A percentile compares a stretch with the other conserved stretches of the same genome.
Conservation (phyloP, 1,140 invertebrate species). For the Holotrichia oblita region DNA sequence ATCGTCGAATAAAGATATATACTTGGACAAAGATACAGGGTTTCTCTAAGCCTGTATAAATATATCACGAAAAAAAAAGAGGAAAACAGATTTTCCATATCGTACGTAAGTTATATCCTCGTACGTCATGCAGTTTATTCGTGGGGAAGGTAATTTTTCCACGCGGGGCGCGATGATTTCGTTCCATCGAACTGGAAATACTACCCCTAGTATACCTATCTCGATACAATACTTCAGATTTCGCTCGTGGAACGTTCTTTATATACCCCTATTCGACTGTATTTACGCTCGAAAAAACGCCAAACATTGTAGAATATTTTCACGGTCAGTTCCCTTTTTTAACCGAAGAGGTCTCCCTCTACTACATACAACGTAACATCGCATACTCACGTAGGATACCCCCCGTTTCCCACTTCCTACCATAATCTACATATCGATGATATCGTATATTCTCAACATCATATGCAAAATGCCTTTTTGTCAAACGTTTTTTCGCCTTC, state of each 20-base stretch:
- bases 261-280: slow-evolving; percentile 10
- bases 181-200: slow-evolving; percentile 2
- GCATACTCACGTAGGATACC: background rate
- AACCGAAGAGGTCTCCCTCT: background rate
- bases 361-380: background rate
- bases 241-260: background rate
- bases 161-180: background rate
- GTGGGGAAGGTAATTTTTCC: background rate
- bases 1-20: too few relatives aligned
- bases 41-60: too few relatives aligned
- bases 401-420: background rate
- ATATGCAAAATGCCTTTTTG: slow-evolving; percentile 36
- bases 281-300: slow-evolving; percentile 18
- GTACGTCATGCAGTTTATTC: slow-evolving; percentile 18
- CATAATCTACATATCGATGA: slow-evolving; percentile 34
- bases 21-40: too few relatives aligned
- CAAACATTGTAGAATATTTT: slow-evolving; percentile 26
- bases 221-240: slow-evolving; percentile 30
- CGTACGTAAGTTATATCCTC: background rate
- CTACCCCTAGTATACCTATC: background rate
- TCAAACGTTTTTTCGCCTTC: slow-evolving; percentile 28
- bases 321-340: slow-evolving; percentile 24
- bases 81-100: too few relatives aligned
- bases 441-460: slow-evolving; percentile 26
- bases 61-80: too few relatives aligned